phyloP scores from a whole-genome alignment of 2,113 vertebrate species.

The Empidonax alnorum region DNA sequence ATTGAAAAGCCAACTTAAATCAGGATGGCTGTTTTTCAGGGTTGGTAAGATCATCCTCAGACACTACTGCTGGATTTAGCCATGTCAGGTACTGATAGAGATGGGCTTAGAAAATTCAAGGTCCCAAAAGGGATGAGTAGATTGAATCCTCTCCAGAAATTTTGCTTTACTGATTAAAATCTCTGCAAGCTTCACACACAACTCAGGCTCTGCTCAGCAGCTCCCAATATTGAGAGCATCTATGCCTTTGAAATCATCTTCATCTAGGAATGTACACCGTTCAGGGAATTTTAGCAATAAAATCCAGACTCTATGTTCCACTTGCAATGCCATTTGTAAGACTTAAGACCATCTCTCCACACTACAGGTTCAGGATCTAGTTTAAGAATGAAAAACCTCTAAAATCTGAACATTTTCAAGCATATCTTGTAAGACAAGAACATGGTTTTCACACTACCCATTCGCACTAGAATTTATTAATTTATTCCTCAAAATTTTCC shows the following conservation, averaged over 20 bases:
- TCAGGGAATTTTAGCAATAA: background rate
- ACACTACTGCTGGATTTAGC: background rate
- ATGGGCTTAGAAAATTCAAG: background rate
- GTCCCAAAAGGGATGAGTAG: background rate
- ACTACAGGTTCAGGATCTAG: background rate
- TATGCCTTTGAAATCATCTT: background rate
- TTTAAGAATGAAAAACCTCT: background rate
- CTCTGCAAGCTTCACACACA: background rate
- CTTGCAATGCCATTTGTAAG: background rate
- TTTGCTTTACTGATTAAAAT: slow-evolving; percentile 22
- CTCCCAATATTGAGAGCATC: background rate
- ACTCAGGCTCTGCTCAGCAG: background rate
- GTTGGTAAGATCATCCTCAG: background rate
- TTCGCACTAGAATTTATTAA: background rate
- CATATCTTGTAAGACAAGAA: background rate
- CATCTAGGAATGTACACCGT: background rate
- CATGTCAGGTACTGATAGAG: background rate
- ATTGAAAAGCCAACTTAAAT: background rate
- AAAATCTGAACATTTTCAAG: background rate
- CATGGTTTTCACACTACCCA: background rate
- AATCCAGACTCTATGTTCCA: background rate
- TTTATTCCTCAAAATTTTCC: background rate
- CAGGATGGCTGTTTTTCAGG: background rate
- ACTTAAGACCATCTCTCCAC: background rate
- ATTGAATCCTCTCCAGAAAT: slow-evolving; percentile 12